phyloP scores from a whole-genome alignment of 2,113 vertebrate genomes.

The Sturnus vulgaris region DNA sequence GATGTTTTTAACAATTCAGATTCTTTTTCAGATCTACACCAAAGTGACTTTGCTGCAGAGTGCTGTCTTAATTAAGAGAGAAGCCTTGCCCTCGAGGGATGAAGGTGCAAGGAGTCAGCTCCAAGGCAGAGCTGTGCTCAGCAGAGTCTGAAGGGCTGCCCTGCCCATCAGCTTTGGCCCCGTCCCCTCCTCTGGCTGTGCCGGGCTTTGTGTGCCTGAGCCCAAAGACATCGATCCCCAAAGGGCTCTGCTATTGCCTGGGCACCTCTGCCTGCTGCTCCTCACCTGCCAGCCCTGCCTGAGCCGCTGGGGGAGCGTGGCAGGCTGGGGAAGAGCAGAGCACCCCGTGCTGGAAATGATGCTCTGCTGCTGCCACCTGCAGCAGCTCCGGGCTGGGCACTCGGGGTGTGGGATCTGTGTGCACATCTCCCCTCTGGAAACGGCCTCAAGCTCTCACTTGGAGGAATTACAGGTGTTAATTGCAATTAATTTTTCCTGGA shows the following conservation, averaged over 20 bases:
- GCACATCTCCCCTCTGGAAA: background rate
- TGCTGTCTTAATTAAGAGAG: background rate
- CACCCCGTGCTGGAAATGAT: fast-evolving
- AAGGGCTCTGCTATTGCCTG: background rate
- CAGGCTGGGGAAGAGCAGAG: background rate
- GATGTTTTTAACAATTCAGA: background rate
- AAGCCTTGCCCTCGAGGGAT: fast-evolving
- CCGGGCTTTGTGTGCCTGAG: background rate
- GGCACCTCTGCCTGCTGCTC: background rate
- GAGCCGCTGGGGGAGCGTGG: background rate
- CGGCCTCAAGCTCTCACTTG: background rate
- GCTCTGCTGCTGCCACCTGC: background rate
- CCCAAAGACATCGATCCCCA: fast-evolving
- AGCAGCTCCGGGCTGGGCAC: background rate
- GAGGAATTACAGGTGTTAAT: background rate
- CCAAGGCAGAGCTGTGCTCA: fast-evolving
- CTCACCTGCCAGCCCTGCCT: fast-evolving
- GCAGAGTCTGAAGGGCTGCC: background rate
- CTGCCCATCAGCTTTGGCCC: fast-evolving
- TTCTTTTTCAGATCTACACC: fast-evolving
- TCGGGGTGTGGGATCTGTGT: fast-evolving
- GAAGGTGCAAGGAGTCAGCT: no score
- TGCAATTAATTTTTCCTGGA: background rate
- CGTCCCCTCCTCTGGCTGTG: fast-evolving
- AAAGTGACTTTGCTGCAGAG: background rate